Percentiles rank a stretch among this genome's conserved stretches.
phyloP scores from a whole-genome alignment of 35 echinoderm and acorn worm genomes.

The Chiridota heheva region DNA sequence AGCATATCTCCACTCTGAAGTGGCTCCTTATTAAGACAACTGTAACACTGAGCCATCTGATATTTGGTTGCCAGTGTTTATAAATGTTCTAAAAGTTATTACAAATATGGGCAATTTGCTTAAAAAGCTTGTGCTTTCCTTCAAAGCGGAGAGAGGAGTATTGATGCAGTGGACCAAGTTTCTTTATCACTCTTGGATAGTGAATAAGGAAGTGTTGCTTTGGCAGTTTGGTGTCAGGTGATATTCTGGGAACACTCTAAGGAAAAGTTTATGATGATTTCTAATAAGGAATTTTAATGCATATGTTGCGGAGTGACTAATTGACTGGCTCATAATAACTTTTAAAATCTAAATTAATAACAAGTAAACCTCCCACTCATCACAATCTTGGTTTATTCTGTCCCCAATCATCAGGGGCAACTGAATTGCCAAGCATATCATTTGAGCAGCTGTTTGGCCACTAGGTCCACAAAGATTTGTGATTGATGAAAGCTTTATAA shows the following conservation, averaged over 20 bases:
- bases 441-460: slow-evolving; percentile 36
- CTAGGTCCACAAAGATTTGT: slow-evolving; percentile 11
- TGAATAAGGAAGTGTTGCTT: slow-evolving; percentile 56
- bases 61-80: slow-evolving; percentile 44
- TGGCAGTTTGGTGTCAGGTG: slow-evolving; percentile 22
- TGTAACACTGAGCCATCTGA: slow-evolving; percentile 40
- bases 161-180: slow-evolving; percentile 32
- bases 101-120: slow-evolving; percentile 26
- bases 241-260: slow-evolving; percentile 18
- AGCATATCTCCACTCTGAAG: neutral
- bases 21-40: neutral
- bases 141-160: slow-evolving; percentile 46
- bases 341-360: slow-evolving; percentile 49
- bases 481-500: slow-evolving; percentile 22
- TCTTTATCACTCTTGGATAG: slow-evolving; percentile 38
- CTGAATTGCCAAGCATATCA: slow-evolving; percentile 32
- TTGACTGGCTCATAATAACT: slow-evolving; percentile 20
- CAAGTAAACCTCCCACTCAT: slow-evolving; percentile 43
- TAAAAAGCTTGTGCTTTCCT: slow-evolving; percentile 48
- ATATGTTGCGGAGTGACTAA: slow-evolving; percentile 31
- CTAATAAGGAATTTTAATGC: slow-evolving; percentile 40
- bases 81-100: slow-evolving; percentile 44
- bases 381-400: slow-evolving; percentile 30
- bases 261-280: slow-evolving; percentile 49
- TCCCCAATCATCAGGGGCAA: slow-evolving; percentile 40